phyloP scores from a whole-genome alignment of 2,888 invertebrate genomes.

The Xanthia icteritia region DNA sequence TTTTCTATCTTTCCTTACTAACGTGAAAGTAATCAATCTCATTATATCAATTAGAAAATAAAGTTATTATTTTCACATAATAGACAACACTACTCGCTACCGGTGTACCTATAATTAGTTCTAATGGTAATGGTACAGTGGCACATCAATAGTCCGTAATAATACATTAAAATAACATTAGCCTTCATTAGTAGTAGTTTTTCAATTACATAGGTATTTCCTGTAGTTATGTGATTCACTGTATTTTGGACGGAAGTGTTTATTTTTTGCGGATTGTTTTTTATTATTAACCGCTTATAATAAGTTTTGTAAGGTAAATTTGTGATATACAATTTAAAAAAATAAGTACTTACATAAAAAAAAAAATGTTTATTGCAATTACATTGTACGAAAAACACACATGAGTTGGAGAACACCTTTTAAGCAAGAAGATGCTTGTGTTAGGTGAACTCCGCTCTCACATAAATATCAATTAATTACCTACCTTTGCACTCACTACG shows the following conservation, averaged over 20 bases:
- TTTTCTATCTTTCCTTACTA: background rate
- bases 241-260: slow-evolving; percentile 6
- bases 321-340: too few species aligned
- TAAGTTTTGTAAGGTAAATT: background rate
- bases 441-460: too few species aligned
- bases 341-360: too few species aligned
- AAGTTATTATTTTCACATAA: slow-evolving; percentile 18
- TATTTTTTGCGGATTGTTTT: background rate
- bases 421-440: too few species aligned
- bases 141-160: slow-evolving; percentile 47
- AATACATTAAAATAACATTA: slow-evolving; percentile 57
- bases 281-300: background rate
- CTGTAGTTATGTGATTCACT: slow-evolving; percentile 31
- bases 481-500: too few species aligned
- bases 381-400: too few species aligned
- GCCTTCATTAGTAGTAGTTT: slow-evolving; percentile 35
- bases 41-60: slow-evolving; percentile 14
- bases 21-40: background rate
- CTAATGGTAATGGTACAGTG: slow-evolving; percentile 41
- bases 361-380: too few species aligned
- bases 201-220: slow-evolving; percentile 44
- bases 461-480: too few species aligned
- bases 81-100: slow-evolving; percentile 13
- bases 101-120: background rate
- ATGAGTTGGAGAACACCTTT: too few species aligned